Evolutionary conservation across 2,113 vertebrate genomes (phyloP), one percentile per base, ranked within the genome.

Genomic region (Alouatta palliata): DNA sequence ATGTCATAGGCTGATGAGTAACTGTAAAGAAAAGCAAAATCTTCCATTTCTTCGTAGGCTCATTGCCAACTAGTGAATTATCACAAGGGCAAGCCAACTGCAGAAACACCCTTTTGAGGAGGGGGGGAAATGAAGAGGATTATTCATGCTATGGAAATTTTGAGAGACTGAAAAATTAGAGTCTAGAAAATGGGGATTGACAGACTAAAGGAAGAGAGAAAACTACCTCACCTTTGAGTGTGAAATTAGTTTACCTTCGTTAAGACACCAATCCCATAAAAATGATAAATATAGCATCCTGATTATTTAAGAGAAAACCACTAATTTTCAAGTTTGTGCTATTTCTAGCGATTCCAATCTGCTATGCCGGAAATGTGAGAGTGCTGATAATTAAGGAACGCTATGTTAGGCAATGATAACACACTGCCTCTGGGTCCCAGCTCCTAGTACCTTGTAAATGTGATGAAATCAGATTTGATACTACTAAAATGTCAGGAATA

Each of bases 301-400:
- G 81, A 95, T 98, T 98, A 97, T 93, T 91, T 95, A 98, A 94
- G 58, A 96, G 97, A 97, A 98, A 92, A 97, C 97, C 68, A 12
- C 88, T 97, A 95, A 82, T 97, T 98, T 96, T 96, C 96, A 98
- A 97, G 52, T 97, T 96, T 96, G 35, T 97, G 56, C 97, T 98
- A 98, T 97, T 98, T 98, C 82, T 66, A 43, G 95, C 27, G 27
- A 82, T 98, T 86, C 89, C 97, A 96, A 98, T 96, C 95, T 98
- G 97, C 96, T 97, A 8, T 87, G 96, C 94, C 96, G 92, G 92
- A 98, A 93, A 87, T 97, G 82, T 40, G 97, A 84, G 97, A 98
- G 68, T 83, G 73, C 94, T 97, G 95, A 96, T 98, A 98, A 98
- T 98, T 98, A 97, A 97, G 96, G 80, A 98, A 92, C 70, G 96